Base-by-base conservation (phyloP, 1,140 invertebrate species). In the Papilio machaon region DNA sequence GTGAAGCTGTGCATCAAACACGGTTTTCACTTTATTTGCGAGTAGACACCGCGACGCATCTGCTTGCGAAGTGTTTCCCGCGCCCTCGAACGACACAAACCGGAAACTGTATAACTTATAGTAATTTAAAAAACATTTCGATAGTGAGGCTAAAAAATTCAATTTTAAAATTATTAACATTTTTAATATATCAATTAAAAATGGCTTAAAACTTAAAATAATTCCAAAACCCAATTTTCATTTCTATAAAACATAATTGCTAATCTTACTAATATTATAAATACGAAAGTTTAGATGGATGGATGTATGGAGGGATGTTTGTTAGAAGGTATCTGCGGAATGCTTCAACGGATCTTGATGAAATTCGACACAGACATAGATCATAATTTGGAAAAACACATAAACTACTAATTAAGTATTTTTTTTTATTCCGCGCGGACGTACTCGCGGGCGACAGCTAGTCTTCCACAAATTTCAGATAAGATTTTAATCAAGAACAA, bases 401-500 rank as follows among this genome's bases (percentile, higher is more conserved):
- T n/a, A n/a, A n/a, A n/a, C n/a, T n/a, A n/a, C n/a, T n/a, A n/a
- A n/a, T n/a, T n/a, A n/a, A n/a, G n/a, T n/a, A n/a, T n/a, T n/a
- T n/a, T n/a, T n/a, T n/a, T n/a, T n/a, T n/a, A n/a, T n/a, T n/a
- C n/a, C n/a, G n/a, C n/a, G n/a, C n/a, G n/a, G n/a, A n/a, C n/a
- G n/a, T n/a, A n/a, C n/a, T n/a, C n/a, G n/a, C n/a, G n/a, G 0
- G 8, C 0, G 10, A 64, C 23, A 0, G 5, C 7, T 10, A 23
- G 10, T 30, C 2, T 10, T 64, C 19, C 30, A 64, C 30, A 30
- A 23, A 35, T 67, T 67, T 46, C 77, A 35, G 58, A 64, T 78
- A 78, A 78, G 17, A 78, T 64, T 78, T 78, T 78, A 78, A 78
- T 78, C 76, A 78, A 46, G 60, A 60, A 35, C 38, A 46, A 60